Base-by-base conservation (phyloP, 2,113 vertebrate genomes). In the Prochilodus magdalenae region DNA sequence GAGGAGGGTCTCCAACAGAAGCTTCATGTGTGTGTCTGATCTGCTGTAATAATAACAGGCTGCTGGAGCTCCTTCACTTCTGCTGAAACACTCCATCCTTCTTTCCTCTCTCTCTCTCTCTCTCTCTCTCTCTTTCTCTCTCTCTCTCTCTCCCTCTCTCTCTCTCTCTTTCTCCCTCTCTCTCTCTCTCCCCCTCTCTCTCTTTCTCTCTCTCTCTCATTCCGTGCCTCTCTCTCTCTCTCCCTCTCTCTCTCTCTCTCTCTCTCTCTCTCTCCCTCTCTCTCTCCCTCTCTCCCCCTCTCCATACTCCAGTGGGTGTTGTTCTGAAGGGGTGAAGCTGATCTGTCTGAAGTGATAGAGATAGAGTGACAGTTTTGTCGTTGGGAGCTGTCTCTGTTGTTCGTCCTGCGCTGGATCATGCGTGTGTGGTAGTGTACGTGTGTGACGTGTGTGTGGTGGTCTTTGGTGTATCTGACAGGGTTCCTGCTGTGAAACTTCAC, bases 301-400 rank as follows among this genome's bases (percentile, higher is more conserved):
- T 53, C 6, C 5, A 16, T 53, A 11, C 11, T 18, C 14, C 15
- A 53, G 51, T 5, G 16, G 51, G 3, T 11, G 63, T 30, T 66
- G 1, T 8, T 66, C 29, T 29, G 27, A 66, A 66, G 63, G 63
- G 29, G 29, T 66, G 27, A 66, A 66, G 63, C 30, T 66, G 63
- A 15, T 66, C 63, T 66, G 11, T 15, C 29, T 30, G 79, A 78
- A 82, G 49, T 82, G 49, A 67, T 30, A 51, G 77, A 69, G 75
- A 75, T 85, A 77, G 75, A 83, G 51, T 84, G 81, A 86, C 83
- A 86, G 77, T 79, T 86, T 7, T 16, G 40, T 66, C 27, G 22
- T 66, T 66, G 15, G 11, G 5, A 16, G 16, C 30, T 26, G 10
- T 7, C n/a, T 29, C 12, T 30, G 29, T 0, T 8, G 27, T 6